Evolutionary conservation across 2,797 vertebrate species (phyloP).

Genomic region (Xenopus petersii): DNA sequence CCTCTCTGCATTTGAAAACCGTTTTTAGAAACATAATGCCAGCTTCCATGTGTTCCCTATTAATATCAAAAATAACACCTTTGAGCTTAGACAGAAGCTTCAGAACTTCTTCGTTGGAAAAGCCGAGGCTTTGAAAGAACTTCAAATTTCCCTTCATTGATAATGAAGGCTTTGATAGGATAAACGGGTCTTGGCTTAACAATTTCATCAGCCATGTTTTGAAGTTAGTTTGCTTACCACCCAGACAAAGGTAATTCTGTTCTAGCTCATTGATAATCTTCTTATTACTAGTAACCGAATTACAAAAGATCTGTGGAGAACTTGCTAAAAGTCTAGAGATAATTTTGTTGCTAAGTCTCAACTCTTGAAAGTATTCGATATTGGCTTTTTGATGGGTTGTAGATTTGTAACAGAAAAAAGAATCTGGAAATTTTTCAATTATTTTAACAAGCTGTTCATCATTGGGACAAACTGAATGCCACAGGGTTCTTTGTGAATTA

Average conservation of each 20-base stretch:
- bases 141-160: constrained; percentile 72
- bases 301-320: constrained; percentile 79
- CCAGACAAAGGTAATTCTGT: constrained; percentile 74
- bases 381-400: constrained; percentile 78
- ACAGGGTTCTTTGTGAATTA: constrained; percentile 74
- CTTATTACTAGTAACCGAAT: constrained; percentile 75
- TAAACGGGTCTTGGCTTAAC: constrained; percentile 87
- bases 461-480: constrained; percentile 80
- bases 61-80: constrained; percentile 85
- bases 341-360: constrained; percentile 83
- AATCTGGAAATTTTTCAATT: constrained; percentile 87
- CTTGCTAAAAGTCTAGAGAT: constrained; percentile 86
- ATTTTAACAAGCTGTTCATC: constrained; percentile 76
- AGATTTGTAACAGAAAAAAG: constrained; percentile 80
- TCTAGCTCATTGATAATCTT: constrained; percentile 73
- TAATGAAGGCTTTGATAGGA: constrained; percentile 75
- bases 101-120: constrained; percentile 77
- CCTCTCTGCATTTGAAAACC: constrained; percentile 72
- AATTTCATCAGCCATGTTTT: constrained; percentile 89
- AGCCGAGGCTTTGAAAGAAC: constrained; percentile 76
- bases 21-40: constrained; percentile 76
- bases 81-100: constrained; percentile 83
- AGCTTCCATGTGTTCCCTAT: constrained; percentile 68
- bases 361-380: constrained; percentile 77
- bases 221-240: constrained; percentile 80